Conservation (phyloP, 2,888 invertebrate genomes). For the Poecilobothrus nobilitatus region DNA sequence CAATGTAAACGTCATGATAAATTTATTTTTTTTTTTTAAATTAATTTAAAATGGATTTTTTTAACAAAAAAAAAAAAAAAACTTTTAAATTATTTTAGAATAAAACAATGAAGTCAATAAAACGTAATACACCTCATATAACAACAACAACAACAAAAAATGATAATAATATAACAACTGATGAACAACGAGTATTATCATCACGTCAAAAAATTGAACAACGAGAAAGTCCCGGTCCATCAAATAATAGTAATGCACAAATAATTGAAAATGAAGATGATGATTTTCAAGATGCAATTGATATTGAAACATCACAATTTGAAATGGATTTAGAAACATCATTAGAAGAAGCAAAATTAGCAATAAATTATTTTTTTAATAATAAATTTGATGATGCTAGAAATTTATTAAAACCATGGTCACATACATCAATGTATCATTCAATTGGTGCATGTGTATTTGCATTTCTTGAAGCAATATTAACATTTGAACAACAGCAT, state of each 20-base stretch:
- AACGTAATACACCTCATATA: not conserved
- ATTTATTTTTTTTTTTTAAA: too few species aligned
- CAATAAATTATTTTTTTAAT: slow-evolving; percentile 85
- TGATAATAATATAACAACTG: not conserved
- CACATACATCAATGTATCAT: slow-evolving; percentile 81
- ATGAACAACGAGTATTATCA: not conserved
- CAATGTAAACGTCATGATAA: too few species aligned
- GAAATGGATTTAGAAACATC: slow-evolving; percentile 43
- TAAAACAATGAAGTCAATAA: not conserved
- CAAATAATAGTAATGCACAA: not conserved
- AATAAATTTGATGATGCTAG: slow-evolving; percentile 80
- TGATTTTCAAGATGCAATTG: slow-evolving; percentile 18
- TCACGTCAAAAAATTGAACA: not conserved
- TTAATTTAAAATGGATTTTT: too few species aligned
- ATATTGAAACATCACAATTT: slow-evolving; percentile 13
- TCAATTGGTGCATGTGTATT: slow-evolving; percentile 83
- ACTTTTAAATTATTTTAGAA: not conserved
- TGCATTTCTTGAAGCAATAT: slow-evolving; percentile 81
- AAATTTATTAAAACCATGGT: slow-evolving; percentile 70
- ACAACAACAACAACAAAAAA: not conserved
- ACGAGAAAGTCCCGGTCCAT: not conserved
- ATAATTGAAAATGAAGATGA: not conserved
- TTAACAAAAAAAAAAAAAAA: too few species aligned
- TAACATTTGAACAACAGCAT: slow-evolving; percentile 80
- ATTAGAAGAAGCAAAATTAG: slow-evolving; percentile 66